phyloP scores from a whole-genome alignment of 2,797 vertebrate species.

The Taenioides sp. region DNA sequence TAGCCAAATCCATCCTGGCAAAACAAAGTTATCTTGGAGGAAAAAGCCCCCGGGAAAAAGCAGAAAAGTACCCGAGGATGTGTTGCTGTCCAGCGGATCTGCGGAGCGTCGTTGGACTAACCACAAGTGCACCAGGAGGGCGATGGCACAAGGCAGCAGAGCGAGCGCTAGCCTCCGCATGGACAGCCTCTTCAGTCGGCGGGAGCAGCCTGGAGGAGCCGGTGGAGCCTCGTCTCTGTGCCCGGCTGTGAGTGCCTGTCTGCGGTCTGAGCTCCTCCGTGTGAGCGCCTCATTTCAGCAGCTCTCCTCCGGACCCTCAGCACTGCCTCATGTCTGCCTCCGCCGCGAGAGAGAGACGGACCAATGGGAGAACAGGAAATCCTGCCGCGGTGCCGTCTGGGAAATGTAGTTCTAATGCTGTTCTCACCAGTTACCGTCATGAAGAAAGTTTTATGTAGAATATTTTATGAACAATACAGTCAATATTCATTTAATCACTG shows the following conservation, averaged over 20 bases:
- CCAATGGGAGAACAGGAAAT: constrained; percentile 64
- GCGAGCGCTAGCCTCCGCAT: constrained; percentile 88
- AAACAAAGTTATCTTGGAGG: constrained; percentile 58
- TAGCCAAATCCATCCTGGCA: background rate
- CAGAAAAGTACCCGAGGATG: constrained; percentile 69
- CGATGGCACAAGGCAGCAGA: constrained; percentile 87
- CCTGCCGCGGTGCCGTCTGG: constrained; percentile 55
- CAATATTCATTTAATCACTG: background rate
- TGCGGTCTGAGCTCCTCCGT: constrained; percentile 41
- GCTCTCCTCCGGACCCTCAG: constrained; percentile 53
- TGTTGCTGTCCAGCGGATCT: constrained; percentile 67
- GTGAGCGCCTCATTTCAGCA: constrained; percentile 48
- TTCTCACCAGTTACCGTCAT: background rate
- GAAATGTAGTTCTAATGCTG: constrained; percentile 55
- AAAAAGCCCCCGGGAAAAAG: constrained; percentile 16
- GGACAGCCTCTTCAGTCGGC: constrained; percentile 77
- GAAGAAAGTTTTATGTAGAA: background rate
- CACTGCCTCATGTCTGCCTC: constrained; percentile 64
- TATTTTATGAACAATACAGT: background rate
- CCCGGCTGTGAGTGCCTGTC: constrained; percentile 41
- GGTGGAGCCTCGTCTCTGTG: constrained; percentile 40
- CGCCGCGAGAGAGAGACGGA: constrained; percentile 45
- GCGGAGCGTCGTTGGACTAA: constrained; percentile 76
- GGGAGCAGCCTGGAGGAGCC: constrained; percentile 55
- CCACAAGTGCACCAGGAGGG: constrained; percentile 89